Percentiles rank a stretch among this genome's conserved stretches.
Evolutionary conservation across 2,797 vertebrate genomes (phyloP).

Genomic region (Dermochelys coriacea): DNA sequence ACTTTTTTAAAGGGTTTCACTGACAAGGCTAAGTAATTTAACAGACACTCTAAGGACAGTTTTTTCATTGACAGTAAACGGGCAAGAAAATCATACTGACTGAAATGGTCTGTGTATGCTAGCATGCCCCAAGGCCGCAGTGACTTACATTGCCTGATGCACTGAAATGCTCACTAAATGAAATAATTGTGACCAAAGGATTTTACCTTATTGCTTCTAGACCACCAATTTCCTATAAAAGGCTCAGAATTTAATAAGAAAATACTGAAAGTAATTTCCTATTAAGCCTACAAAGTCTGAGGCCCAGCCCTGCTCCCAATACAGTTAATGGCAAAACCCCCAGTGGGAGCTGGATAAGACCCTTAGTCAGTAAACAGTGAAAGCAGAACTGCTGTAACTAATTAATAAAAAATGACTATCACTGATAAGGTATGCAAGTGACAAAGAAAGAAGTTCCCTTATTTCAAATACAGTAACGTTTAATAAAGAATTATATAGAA

Average conservation of each 20-base stretch:
- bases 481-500: accelerated
- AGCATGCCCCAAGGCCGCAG: background rate
- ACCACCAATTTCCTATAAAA: background rate
- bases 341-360: background rate
- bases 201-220: conserved; percentile 2
- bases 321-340: background rate
- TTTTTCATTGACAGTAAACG: background rate
- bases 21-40: background rate
- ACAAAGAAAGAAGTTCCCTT: background rate
- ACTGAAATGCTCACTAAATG: background rate
- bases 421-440: accelerated
- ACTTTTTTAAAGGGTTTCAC: background rate
- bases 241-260: background rate
- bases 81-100: background rate
- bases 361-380: background rate
- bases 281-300: background rate
- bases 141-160: background rate
- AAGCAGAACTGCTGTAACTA: background rate
- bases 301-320: background rate
- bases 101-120: accelerated
- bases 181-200: background rate
- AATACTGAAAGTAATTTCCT: conserved; percentile 4
- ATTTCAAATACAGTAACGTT: background rate
- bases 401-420: background rate
- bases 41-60: background rate